Conservation (phyloP, 2,113 vertebrate genomes). For the Bubo blakistoni region DNA sequence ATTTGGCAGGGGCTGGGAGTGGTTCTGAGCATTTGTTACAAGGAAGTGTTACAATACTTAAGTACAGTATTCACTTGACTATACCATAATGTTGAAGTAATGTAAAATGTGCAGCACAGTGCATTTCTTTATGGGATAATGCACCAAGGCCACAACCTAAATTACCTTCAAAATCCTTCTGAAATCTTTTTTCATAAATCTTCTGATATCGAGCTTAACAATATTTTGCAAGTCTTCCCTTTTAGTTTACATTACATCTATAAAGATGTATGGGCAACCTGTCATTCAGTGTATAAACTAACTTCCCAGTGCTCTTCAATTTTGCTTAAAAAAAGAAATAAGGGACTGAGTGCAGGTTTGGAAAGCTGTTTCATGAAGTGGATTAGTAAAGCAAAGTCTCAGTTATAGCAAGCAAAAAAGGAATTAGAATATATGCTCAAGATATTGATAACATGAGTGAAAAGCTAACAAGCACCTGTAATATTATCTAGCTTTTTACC, state of each 20-base stretch:
- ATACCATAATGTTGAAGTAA: neutral
- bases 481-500: neutral
- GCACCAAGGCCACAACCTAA: neutral
- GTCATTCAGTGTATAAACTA: neutral
- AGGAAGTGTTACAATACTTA: neutral
- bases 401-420: neutral
- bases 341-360: neutral
- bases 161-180: neutral
- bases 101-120: neutral
- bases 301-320: neutral
- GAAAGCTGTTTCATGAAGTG: neutral
- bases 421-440: neutral
- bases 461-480: neutral
- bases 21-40: neutral
- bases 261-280: neutral
- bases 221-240: neutral
- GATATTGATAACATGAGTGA: neutral
- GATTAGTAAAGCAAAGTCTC: neutral
- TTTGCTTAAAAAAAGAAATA: neutral
- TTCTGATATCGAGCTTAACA: neutral
- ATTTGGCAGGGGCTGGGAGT: neutral
- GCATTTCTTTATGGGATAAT: neutral
- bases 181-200: neutral
- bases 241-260: neutral
- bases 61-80: neutral